phyloP scores from a whole-genome alignment of 2,888 invertebrate genomes.

The Drosophila heteroneura region DNA sequence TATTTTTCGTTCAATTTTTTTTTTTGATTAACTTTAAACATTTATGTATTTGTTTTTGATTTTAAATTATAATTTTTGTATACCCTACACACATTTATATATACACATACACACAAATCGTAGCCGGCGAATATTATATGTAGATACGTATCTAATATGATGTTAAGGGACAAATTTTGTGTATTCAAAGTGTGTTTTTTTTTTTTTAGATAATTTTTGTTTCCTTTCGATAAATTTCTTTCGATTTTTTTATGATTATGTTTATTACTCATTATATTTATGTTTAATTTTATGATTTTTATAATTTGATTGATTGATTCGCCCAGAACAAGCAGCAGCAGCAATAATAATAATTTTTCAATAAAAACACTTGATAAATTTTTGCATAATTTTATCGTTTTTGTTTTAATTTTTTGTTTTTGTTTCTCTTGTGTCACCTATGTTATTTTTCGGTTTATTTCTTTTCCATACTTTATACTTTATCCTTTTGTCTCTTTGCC shows the following conservation, averaged over 20 bases:
- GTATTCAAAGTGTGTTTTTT: slow-evolving; percentile 36
- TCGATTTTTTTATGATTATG: slow-evolving; percentile 55
- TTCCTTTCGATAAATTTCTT: slow-evolving; percentile 28
- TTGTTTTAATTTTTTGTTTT: slow-evolving; percentile 55
- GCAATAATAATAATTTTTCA: slow-evolving; percentile 50
- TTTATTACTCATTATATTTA: slow-evolving; percentile 66
- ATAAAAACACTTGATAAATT: slow-evolving; percentile 67
- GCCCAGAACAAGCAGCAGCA: slow-evolving; percentile 36
- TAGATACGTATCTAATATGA: slow-evolving; percentile 33
- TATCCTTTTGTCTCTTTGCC: slow-evolving; percentile 8
- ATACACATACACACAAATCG: slow-evolving; percentile 5
- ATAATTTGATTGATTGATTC: slow-evolving; percentile 58
- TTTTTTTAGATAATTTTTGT: slow-evolving; percentile 34
- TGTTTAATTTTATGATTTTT: slow-evolving; percentile 70
- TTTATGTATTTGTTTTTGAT: slow-evolving; percentile 30
- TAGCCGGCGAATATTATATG: slow-evolving; percentile 32
- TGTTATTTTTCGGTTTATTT: slow-evolving; percentile 34
- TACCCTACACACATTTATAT: slow-evolving; percentile 12
- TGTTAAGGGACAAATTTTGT: slow-evolving; percentile 34
- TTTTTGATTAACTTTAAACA: slow-evolving; percentile 8
- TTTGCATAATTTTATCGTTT: slow-evolving; percentile 60
- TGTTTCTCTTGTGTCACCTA: slow-evolving; percentile 27
- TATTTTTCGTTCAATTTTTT: slow-evolving; percentile 5
- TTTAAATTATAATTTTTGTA: slow-evolving; percentile 28
- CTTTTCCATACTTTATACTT: slow-evolving; percentile 29